A percentile compares a stretch with the other conserved stretches of the same genome.
Conservation (phyloP, 2,113 vertebrate genomes). For the Passer montanus region DNA sequence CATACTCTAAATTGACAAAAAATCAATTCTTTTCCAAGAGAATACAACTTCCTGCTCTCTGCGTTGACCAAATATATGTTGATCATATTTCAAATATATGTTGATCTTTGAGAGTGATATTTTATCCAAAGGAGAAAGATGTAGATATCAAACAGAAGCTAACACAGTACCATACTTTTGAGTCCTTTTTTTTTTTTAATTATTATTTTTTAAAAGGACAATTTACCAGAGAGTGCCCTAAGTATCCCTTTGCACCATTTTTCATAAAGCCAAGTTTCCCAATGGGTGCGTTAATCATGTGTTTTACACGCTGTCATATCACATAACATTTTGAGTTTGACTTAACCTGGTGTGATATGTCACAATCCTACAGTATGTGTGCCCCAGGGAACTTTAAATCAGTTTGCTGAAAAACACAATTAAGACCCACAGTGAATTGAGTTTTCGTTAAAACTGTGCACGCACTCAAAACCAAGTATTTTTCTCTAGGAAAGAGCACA, state of each 20-base stretch:
- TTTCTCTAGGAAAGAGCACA: not conserved
- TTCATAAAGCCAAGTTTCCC: conserved; percentile 50
- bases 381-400: conserved; percentile 72
- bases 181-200: not conserved
- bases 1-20: not conserved
- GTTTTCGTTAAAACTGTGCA: conserved; percentile 16
- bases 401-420: conserved; percentile 71
- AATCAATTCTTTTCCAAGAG: not conserved
- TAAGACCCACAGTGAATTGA: conserved; percentile 51
- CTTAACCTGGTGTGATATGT: conserved; percentile 75
- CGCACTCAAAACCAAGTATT: not conserved
- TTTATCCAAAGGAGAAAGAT: not conserved
- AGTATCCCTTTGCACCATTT: conserved; percentile 40
- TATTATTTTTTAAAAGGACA: not conserved
- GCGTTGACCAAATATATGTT: not conserved
- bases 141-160: not conserved
- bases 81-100: not conserved
- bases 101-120: not conserved
- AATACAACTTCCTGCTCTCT: not conserved
- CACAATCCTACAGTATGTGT: conserved; percentile 62
- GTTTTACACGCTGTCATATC: conserved; percentile 74
- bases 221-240: not conserved
- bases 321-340: conserved; percentile 69
- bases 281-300: conserved; percentile 66
- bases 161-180: not conserved